Base-by-base conservation (phyloP, 2,113 vertebrate genomes). In the Caranx melampygus region DNA sequence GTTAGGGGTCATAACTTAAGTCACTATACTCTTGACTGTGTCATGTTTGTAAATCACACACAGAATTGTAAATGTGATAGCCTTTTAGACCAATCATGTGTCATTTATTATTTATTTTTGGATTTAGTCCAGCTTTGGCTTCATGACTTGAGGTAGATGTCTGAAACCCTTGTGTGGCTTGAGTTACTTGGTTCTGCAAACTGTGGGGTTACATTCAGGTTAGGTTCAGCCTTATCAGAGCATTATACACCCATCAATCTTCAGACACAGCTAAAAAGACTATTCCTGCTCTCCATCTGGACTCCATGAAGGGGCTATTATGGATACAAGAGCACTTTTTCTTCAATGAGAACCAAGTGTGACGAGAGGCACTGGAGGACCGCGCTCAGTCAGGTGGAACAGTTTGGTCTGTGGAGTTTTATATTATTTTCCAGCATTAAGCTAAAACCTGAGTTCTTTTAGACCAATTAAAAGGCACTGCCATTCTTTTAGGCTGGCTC, bases 261-360 rank as follows among this genome's bases (percentile, higher is more conserved):
- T 44, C 59, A 79, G 79, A 79, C 70, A 84, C 65, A 40, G 58
- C 70, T 64, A 31, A 81, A 60, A 12, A 11, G 72, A 31, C 5
- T 3, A 14, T 75, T 72, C 84, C 35, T 87, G 42, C 42, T 63
- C 78, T 75, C 67, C 83, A 76, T 79, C 67, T 72, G 40, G 45
- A 58, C 47, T 57, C 40, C n/a, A 57, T 75, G 31, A 85, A 78
- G 65, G 20, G 58, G n/a, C 62, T 40, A 72, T 83, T 73, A 80
- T 81, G 45, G 64, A 26, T 57, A 37, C 40, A 26, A 54, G 67
- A 35, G 65, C 47, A 57, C 52, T 75, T 61, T 87, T 34, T 64
- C 42, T 40, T 26, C 59, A 31, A 55, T 64, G 55, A 71, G 51
- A 80, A 67, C 26, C 33, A 66, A 11, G 75, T 26, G 51, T 49